Conservation (phyloP, 2,113 vertebrate species). For the Isurus oxyrinchus region DNA sequence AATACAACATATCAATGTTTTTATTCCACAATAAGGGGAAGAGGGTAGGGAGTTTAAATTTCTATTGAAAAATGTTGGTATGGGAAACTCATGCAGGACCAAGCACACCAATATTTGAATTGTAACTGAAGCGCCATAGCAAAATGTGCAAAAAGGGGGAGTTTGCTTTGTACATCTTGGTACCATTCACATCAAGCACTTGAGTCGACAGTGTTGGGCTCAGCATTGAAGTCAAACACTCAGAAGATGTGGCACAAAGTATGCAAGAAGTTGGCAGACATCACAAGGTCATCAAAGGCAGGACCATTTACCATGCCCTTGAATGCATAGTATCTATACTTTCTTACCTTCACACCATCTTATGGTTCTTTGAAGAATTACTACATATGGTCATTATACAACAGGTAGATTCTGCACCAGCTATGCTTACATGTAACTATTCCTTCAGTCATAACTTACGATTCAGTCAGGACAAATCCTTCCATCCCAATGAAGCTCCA, state of each 20-base stretch:
- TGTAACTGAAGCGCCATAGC: not conserved
- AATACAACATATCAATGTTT: not conserved
- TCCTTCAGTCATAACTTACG: not conserved
- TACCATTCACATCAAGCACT: not conserved
- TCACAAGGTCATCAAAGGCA: not conserved
- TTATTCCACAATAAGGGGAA: rapidly evolving
- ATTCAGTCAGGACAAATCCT: not conserved
- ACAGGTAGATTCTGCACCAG: not conserved
- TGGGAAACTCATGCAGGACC: not conserved
- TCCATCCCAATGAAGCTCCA: not conserved
- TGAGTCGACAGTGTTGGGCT: not conserved
- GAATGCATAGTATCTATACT: not conserved
- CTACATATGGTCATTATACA: not conserved
- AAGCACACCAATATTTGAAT: not conserved
- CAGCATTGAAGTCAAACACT: not conserved
- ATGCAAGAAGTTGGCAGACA: not conserved
- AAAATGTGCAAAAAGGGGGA: not conserved
- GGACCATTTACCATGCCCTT: not conserved
- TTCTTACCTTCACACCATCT: not conserved
- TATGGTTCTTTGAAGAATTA: not conserved
- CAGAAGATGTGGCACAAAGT: not conserved
- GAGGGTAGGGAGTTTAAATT: not conserved
- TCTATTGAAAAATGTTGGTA: not conserved
- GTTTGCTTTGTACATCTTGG: not conserved
- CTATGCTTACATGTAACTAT: not conserved